Evolutionary conservation across 2,888 invertebrate genomes (phyloP), one percentile per base, ranked within the genome.

Genomic region (Choreutis nemorana): DNA sequence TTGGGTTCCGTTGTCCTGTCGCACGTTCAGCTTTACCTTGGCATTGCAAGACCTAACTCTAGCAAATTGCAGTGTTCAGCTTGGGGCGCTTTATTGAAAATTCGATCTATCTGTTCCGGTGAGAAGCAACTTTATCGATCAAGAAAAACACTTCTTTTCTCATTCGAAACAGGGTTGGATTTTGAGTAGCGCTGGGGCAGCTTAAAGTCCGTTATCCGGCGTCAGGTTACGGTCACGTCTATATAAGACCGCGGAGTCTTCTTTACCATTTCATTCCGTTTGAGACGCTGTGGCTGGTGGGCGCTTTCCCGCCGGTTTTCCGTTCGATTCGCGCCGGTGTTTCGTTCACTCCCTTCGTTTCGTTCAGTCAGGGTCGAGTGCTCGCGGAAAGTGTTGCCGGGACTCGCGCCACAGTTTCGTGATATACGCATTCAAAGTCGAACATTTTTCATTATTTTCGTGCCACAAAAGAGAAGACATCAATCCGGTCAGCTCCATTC

Each of bases 161-260:
- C 35, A 39, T 29, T 43, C 44, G 59, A 44, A 47, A 40, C 53
- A 72, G 45, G 59, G 56, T 54, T 41, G 48, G 50, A 41, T 55
- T 45, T 70, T 45, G 63, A 38, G 44, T 50, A 55, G 48, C 53
- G 43, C 39, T 29, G 38, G 46, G 44, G 57, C 49, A 52, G 51
- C 51, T 47, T 44, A 52, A 56, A 66, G 65, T 54, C 78, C 78
- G 78, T 78, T 78, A 78, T 78, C 64, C 72, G 70, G 72, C 73
- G 78, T 73, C 78, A 78, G 77, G 78, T 78, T 78, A 75, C 72
- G 68, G 64, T 66, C 62, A 67, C 65, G 78, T 78, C 78, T 78
- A 78, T 78, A 78, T 64, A 78, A 78, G 78, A 64, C 70, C 65
- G 71, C 50, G 65, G 70, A 68, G 66, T 71, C 75, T 73, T 77